Conservation (phyloP, 1,140 invertebrate species). For the Scylla paramamosain region DNA sequence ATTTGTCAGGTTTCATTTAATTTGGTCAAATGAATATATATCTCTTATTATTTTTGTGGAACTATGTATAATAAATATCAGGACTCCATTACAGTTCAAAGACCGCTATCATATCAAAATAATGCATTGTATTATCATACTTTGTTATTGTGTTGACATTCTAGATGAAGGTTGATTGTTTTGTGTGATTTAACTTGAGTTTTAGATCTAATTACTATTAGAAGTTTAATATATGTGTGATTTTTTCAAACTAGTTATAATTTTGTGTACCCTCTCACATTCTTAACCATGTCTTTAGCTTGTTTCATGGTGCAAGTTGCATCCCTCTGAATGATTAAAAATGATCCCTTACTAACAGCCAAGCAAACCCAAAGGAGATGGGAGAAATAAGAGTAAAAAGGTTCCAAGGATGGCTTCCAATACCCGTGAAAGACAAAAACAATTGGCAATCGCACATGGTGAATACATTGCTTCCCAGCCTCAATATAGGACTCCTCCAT, state of each 20-base stretch:
- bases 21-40: too few relatives aligned
- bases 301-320: neutral
- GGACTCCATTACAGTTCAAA: too few relatives aligned
- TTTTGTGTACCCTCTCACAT: neutral
- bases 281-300: neutral
- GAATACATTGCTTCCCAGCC: constrained; percentile 90
- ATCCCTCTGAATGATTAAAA: neutral
- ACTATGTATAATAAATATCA: too few relatives aligned
- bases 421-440: constrained; percentile 90
- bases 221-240: neutral
- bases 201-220: neutral
- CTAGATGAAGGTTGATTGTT: neutral
- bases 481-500: constrained; percentile 68
- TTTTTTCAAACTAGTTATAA: neutral
- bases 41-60: too few relatives aligned
- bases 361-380: constrained; percentile 77
- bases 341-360: constrained; percentile 71
- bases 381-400: constrained; percentile 87
- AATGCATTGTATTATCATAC: too few relatives aligned
- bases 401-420: constrained; percentile 91
- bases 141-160: neutral
- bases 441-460: constrained; percentile 90
- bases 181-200: constrained; percentile 5
- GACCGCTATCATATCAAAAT: too few relatives aligned
- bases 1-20: too few relatives aligned